phyloP scores from a whole-genome alignment of 2,113 vertebrate species.

The Scomber japonicus region DNA sequence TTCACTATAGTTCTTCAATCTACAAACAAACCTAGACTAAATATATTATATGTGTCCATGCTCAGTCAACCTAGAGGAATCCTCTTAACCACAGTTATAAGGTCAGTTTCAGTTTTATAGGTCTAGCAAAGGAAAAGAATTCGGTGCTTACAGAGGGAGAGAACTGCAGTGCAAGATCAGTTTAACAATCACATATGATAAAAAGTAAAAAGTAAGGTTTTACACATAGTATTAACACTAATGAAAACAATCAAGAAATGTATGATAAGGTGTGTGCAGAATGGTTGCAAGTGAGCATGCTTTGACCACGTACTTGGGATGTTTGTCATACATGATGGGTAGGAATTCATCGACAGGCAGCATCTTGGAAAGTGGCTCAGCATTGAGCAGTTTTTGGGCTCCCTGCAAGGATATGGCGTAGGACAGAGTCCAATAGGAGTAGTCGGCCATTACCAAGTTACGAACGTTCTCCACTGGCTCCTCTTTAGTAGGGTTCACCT shows the following conservation, averaged over 20 bases:
- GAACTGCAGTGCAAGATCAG: too few relatives aligned
- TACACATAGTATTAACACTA: too few relatives aligned
- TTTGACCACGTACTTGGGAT: slow-evolving; percentile 90
- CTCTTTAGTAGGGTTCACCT: slow-evolving; percentile 90
- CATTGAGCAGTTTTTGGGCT: slow-evolving; percentile 92
- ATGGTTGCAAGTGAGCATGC: not conserved
- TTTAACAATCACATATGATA: too few relatives aligned
- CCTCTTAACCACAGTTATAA: slow-evolving; percentile 20
- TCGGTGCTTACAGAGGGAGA: not conserved
- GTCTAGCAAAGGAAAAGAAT: not conserved
- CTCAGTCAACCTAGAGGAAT: slow-evolving; percentile 16
- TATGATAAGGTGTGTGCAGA: not conserved
- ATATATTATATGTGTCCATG: not conserved
- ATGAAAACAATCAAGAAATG: not conserved
- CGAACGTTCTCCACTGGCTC: slow-evolving; percentile 85
- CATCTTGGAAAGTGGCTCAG: slow-evolving; percentile 93
- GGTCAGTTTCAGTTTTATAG: slow-evolving; percentile 34
- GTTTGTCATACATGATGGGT: slow-evolving; percentile 97
- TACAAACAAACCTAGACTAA: slow-evolving; percentile 17
- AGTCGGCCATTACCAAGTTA: slow-evolving; percentile 90
- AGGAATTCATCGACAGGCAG: slow-evolving; percentile 97
- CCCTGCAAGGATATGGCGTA: slow-evolving; percentile 91
- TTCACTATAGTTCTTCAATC: slow-evolving; percentile 37
- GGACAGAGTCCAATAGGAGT: slow-evolving; percentile 96
- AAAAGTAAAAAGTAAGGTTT: too few relatives aligned